These are phyloP conservation scores for Himalopsyche phryganea DNA, from an alignment of 1,140 invertebrate genomes.

Conservation along the genomic window DNA sequence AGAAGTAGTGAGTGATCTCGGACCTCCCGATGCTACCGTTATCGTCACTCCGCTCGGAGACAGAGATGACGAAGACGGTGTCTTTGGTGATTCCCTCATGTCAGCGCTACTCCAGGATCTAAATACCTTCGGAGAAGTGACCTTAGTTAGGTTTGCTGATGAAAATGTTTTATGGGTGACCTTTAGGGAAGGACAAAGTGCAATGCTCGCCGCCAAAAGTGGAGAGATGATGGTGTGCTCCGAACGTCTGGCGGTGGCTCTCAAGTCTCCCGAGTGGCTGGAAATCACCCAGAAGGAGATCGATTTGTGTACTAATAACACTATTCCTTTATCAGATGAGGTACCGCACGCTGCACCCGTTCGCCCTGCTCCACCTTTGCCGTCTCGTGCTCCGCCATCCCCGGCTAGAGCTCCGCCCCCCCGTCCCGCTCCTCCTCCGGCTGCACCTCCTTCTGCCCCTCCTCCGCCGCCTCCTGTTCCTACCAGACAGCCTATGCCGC, in stretches of 20 bases:
- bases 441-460: slow-evolving; percentile 49
- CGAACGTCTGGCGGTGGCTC: slow-evolving; percentile 64
- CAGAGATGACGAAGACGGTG: slow-evolving; percentile 46
- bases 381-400: slow-evolving; percentile 56
- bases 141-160: slow-evolving; percentile 85
- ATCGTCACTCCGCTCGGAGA: slow-evolving; percentile 64
- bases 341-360: slow-evolving; percentile 39
- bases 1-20: slow-evolving; percentile 80
- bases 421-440: slow-evolving; percentile 52
- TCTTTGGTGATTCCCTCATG: slow-evolving; percentile 69
- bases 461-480: slow-evolving; percentile 59
- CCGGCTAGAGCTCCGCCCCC: slow-evolving; percentile 53
- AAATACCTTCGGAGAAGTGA: slow-evolving; percentile 77
- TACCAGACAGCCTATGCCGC: slow-evolving; percentile 56
- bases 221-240: slow-evolving; percentile 60
- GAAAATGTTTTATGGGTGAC: slow-evolving; percentile 85
- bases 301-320: slow-evolving; percentile 77
- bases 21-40: slow-evolving; percentile 94
- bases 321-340: slow-evolving; percentile 65
- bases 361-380: slow-evolving; percentile 49
- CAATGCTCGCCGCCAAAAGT: slow-evolving; percentile 66
- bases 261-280: slow-evolving; percentile 84
- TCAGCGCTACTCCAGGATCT: slow-evolving; percentile 68
- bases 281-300: slow-evolving; percentile 77
- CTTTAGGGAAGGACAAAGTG: slow-evolving; percentile 80